Evolutionary conservation across 2,888 invertebrate species (phyloP).

Genomic region (Apotomis betuletana): DNA sequence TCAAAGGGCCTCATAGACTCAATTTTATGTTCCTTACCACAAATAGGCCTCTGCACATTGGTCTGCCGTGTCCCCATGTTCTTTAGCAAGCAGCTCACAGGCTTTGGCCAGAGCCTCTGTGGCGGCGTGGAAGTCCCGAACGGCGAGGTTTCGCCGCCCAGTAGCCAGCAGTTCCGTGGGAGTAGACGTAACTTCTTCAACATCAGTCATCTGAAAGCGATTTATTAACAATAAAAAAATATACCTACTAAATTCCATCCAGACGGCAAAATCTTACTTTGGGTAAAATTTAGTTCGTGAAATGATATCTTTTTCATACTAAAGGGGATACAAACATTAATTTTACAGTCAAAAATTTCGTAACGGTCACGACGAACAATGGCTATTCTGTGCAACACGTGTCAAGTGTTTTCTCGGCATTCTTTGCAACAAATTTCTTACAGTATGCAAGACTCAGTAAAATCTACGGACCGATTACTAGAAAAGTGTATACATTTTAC

Average conservation of each 20-base stretch:
- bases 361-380: constrained; percentile 38
- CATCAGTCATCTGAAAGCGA: constrained; percentile 82
- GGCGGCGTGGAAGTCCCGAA: constrained; percentile 89
- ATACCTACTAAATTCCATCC: no score
- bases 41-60: constrained; percentile 96
- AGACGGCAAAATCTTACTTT: no score
- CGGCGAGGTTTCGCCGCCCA: constrained; percentile 91
- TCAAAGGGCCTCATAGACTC: no score
- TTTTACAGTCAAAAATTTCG: constrained; percentile 20
- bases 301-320: background rate
- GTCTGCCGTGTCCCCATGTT: constrained; percentile 92
- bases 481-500: background rate
- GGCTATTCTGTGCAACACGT: constrained; percentile 28
- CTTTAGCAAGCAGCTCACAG: constrained; percentile 87
- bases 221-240: background rate
- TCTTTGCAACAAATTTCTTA: background rate
- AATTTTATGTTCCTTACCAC: constrained; percentile 78
- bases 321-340: background rate
- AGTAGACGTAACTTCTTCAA: constrained; percentile 75
- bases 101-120: constrained; percentile 89
- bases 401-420: constrained; percentile 9
- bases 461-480: background rate
- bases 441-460: background rate
- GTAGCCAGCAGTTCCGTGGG: constrained; percentile 85
- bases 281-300: no score